Evolutionary conservation across 2,888 invertebrate species (phyloP), one percentile per base, ranked within the genome.

Genomic region (Alviniconcha strummeri): DNA sequence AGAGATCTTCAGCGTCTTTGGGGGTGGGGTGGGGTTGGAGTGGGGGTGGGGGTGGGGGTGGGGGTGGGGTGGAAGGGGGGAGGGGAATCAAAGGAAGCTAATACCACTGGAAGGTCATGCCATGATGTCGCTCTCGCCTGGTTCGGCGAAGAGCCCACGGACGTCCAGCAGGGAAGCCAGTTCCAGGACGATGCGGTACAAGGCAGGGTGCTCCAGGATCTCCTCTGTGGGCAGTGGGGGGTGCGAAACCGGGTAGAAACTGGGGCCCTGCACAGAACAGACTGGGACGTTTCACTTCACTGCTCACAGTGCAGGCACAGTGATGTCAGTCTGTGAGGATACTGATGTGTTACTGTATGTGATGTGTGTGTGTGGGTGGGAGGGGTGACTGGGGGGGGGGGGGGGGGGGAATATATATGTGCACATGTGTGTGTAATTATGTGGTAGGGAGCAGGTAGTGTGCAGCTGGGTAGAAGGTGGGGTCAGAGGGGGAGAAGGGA

Each of bases 211-310:
- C 89, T 97, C 97, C 85, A 97, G 95, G 17, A 98, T 95, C 88
- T 98, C 98, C 80, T 96, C 96, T 90, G 97, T 97, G 55, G 98
- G 98, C 88, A 98, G 94, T 54, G 96, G 95, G 64, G 98, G 98
- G 91, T 97, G 96, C 90, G 96, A 96, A 78, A 97, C 95, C 17
- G 98, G 97, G 91, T 97, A 96, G 94, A 96, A 97, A 91, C 96
- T 96, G n/a, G 97, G 96, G 86, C 97, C 96, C 91, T 97, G 95
- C 19, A 86, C 86, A 74, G 9, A 60, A 36, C 36, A 72, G 72
- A n/a, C n/a, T 72, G 72, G 36, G 72, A 64, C 11, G 17, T 17
- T 17, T 64, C 64, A 64, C 17, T 11, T 64, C 64, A 8, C 17
- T 11, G 64, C 64, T 17, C 71, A 71, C 71, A 71, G 36, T 36